Base-by-base conservation (phyloP, 1,140 invertebrate species). In the Lasioglossum albipes region DNA sequence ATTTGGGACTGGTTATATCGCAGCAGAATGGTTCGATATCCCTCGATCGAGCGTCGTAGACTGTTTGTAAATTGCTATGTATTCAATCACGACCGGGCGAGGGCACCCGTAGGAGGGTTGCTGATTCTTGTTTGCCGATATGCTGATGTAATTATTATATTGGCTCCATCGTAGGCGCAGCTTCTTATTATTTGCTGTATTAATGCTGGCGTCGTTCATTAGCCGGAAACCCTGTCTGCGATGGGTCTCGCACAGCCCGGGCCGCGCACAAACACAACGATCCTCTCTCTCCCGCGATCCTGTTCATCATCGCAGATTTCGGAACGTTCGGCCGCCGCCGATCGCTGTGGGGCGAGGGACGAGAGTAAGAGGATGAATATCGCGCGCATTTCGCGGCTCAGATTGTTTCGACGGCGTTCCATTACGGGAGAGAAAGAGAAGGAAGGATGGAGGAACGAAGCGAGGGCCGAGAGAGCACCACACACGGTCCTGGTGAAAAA, bases 61-160 rank as follows among this genome's bases (percentile, higher is more conserved):
- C 83, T 86, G 84, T 87, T 90, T 86, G 88, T 78, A 82, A 79
- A 82, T 86, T 79, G 72, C 72, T 62, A 61, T 85, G 78, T 86
- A 84, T 85, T 88, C 77, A 81, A 75, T 78, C 64, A 81, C 73
- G 71, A 81, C 64, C 45, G 57, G 67, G 27, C 71, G 65, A 69
- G 81, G 73, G 20, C 36, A 75, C 68, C 66, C 67, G 69, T 64
- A 67, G 87, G 85, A 89, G 79, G 86, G 79, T 75, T 85, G 91
- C 90, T 92, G 91, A 93, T 90, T 91, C 87, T 82, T 93, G 91
- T 93, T 93, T 93, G 91, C 90, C 89, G 89, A 93, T 93, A 93
- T 93, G 93, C 93, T 93, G 92, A 93, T 93, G 92, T 93, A 93
- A 93, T 93, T 93, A 93, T 93, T 93, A 92, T 92, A 93, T 92